These are phyloP conservation scores for Pangasius mekongensis DNA, from an alignment of 2,797 vertebrate species.

Conservation along the genomic window DNA sequence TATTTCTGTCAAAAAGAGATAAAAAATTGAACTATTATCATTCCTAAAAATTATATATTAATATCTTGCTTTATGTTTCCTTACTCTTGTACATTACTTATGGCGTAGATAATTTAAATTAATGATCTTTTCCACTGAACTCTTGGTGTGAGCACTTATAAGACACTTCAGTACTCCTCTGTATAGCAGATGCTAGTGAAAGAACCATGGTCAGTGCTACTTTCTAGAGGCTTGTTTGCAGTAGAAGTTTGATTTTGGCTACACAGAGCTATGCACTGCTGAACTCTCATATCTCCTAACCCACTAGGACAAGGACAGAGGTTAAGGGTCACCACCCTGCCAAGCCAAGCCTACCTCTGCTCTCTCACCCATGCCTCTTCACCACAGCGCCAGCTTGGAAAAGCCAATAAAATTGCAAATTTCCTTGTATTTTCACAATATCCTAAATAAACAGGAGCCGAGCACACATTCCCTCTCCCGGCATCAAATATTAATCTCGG, in stretches of 20 bases:
- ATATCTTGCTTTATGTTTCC: neutral
- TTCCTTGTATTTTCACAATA: constrained; percentile 94
- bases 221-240: constrained; percentile 11
- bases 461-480: constrained; percentile 83
- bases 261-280: neutral
- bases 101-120: neutral
- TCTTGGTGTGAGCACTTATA: neutral
- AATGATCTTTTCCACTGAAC: neutral
- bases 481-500: constrained; percentile 98
- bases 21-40: neutral
- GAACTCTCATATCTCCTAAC: constrained; percentile 41
- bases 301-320: constrained; percentile 33
- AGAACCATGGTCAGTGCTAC: constrained; percentile 6
- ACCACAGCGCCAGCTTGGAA: constrained; percentile 55
- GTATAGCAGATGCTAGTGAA: neutral
- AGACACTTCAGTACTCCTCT: neutral
- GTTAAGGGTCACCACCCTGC: constrained; percentile 47
- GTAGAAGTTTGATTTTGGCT: constrained; percentile 34
- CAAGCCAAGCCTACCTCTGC: constrained; percentile 32
- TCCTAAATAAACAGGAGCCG: constrained; percentile 96
- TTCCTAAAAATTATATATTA: neutral
- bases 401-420: constrained; percentile 99
- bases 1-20: neutral
- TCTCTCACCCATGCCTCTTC: constrained; percentile 27
- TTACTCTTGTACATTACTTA: neutral